Base-by-base conservation (phyloP, 1,140 invertebrate species). In the Papilio polytes region DNA sequence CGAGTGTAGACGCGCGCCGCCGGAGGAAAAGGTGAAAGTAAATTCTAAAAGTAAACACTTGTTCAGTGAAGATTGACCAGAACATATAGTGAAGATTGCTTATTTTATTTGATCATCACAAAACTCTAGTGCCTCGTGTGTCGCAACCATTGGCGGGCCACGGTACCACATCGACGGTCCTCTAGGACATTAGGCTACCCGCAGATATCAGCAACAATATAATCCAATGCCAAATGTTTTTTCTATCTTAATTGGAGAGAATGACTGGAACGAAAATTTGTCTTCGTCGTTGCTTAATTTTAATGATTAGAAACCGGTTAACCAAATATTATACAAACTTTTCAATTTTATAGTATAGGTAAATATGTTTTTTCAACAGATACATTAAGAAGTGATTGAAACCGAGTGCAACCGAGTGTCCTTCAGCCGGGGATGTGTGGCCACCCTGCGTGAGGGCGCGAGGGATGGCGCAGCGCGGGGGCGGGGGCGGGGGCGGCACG, bases 381-480 rank as follows among this genome's bases (percentile, higher is more conserved):
- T 56, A 15, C 3, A 48, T 48, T 15, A 48, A 48, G 46, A 56
- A 56, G 53, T 56, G n/a, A 56, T n/a, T 20, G n/a, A 18, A 20
- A 20, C 53, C 53, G 53, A 56, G n/a, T 20, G 53, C n/a, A n/a
- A 20, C 18, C 18, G 53, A 56, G 59, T 26, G 22, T 63, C 3
- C 7, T 22, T 26, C 0, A 18, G 18, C 2, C 53, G 53, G 53
- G 66, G 26, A 72, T 41, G 74, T 22, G 74, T 44, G 53, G 18
- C 18, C 53, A 20, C 7, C 6, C 18, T 20, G 80, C 44, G 78
- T 80, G 26, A 22, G 66, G 48, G 79, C 22, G 13, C 78, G 53
- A 74, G 86, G 36, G 84, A 83, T 76, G 86, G 84, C 70, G 84
- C 82, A 74, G 80, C 74, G 82, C 74, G 78, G 80, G 63, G 79